Evolutionary conservation across 2,888 invertebrate species (phyloP).

Genomic region (Hartigia nigra): DNA sequence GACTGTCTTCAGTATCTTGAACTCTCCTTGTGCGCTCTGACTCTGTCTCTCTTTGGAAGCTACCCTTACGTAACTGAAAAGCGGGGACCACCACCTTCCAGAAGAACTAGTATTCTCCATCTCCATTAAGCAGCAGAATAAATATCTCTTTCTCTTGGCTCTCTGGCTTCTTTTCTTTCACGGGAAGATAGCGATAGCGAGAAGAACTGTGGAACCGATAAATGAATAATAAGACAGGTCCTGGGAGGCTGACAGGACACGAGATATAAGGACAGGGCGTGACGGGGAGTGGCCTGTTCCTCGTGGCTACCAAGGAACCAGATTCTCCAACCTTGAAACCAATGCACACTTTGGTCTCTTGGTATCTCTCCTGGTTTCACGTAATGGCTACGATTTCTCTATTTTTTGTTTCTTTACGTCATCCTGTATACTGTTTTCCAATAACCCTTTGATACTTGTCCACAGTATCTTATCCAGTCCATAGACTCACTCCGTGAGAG

Average conservation of each 20-base stretch:
- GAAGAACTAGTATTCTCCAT: neutral
- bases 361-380: neutral
- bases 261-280: slow-evolving; percentile 39
- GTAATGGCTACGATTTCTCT: neutral
- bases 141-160: neutral
- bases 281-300: slow-evolving; percentile 35
- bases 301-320: slow-evolving; percentile 36
- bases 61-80: neutral
- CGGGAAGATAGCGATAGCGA: slow-evolving; percentile 2
- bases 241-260: slow-evolving; percentile 31
- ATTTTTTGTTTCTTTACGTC: neutral
- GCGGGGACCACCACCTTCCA: neutral
- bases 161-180: neutral
- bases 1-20: neutral
- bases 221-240: slow-evolving; percentile 36
- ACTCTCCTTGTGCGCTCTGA: neutral
- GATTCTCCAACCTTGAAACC: slow-evolving; percentile 38
- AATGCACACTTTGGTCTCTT: slow-evolving; percentile 11
- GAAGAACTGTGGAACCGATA: slow-evolving; percentile 28
- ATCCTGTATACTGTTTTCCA: neutral
- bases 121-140: neutral
- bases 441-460: neutral
- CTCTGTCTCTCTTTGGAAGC: neutral
- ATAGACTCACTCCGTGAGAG: neutral
- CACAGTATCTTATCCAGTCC: neutral